Evolutionary conservation across 2,888 invertebrate species (phyloP), one percentile per base, ranked within the genome.

Genomic region (Caenorhabditis sp.): DNA sequence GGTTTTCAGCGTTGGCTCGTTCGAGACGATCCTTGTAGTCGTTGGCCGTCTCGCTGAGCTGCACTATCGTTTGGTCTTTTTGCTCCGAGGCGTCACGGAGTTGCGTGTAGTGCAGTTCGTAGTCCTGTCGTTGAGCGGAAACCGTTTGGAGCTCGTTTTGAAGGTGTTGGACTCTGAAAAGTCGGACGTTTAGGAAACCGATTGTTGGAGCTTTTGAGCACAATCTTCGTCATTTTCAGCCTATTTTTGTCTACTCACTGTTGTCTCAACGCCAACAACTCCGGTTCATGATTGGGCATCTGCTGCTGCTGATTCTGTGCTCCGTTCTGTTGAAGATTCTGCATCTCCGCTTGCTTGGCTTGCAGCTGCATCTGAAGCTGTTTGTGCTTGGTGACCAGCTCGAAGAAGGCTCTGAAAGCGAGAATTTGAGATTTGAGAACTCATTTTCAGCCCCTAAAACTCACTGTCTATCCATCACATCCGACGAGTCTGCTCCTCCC

Each of bases 371-470:
- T 31, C 51, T 81, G 72, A 10, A 86, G 70, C 38, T 77, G 56
- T 24, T 81, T 85, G 69, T 81, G 70, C 58, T 85, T 81, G 3
- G 86, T 88, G 0, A 82, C 69, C 70, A 88, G 61, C 12, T 88
- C 72, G 72, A 84, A 84, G 28, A 84, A 85, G 10, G 82, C 81
- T 47, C 87, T 87, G 70, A 47, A 81, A 66, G 16, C 12, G 5
- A 28, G 12, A 44, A 44, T n/a, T 73, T 73, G 31, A 35, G 14
- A 6, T 16, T 70, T 24, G 12, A 24, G 24, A 54, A 3, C 24
- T 24, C 19, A 19, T 51, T 38, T 44, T 44, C 12, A 22, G 16
- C 10, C 14, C 19, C 12, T 1, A 19, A 54, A n/a, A 63, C 84
- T 47, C 59, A 87, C 87, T 80, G 63, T 63, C 82, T 79, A 56